Evolutionary conservation across 2,888 invertebrate species (phyloP).

Genomic region (Agriopis marginaria): DNA sequence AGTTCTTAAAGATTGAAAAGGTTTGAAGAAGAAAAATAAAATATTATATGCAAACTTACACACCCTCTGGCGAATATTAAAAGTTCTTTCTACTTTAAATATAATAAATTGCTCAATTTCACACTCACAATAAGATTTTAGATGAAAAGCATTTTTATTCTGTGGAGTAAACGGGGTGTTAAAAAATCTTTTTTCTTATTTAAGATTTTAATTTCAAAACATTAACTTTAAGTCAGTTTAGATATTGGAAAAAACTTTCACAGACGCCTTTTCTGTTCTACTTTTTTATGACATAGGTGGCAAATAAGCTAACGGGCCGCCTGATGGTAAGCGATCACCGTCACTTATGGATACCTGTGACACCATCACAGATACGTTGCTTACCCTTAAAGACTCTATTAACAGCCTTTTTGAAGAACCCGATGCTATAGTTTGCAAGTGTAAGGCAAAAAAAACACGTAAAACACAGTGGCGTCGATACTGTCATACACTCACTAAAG

Average conservation of each 20-base stretch:
- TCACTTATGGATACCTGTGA: too few species aligned
- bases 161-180: constrained; percentile 11
- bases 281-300: too few species aligned
- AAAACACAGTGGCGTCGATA: too few species aligned
- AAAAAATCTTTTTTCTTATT: constrained; percentile 15
- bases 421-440: too few species aligned
- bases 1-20: background rate
- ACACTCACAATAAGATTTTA: constrained; percentile 18
- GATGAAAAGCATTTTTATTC: constrained; percentile 14
- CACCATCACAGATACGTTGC: too few species aligned
- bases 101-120: constrained; percentile 19
- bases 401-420: too few species aligned
- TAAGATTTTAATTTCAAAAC: constrained; percentile 9
- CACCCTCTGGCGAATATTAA: constrained; percentile 5
- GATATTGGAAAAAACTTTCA: background rate
- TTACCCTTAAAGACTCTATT: too few species aligned
- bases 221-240: background rate
- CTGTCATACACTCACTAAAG: too few species aligned
- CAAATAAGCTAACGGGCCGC: too few species aligned
- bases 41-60: constrained; percentile 7
- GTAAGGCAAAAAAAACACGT: too few species aligned
- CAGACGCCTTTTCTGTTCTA: background rate
- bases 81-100: constrained; percentile 10
- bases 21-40: background rate
- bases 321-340: too few species aligned